Evolutionary conservation across 2,113 vertebrate species (phyloP), one percentile per base, ranked within the genome.

Genomic region (Poeciliopsis retropinna): DNA sequence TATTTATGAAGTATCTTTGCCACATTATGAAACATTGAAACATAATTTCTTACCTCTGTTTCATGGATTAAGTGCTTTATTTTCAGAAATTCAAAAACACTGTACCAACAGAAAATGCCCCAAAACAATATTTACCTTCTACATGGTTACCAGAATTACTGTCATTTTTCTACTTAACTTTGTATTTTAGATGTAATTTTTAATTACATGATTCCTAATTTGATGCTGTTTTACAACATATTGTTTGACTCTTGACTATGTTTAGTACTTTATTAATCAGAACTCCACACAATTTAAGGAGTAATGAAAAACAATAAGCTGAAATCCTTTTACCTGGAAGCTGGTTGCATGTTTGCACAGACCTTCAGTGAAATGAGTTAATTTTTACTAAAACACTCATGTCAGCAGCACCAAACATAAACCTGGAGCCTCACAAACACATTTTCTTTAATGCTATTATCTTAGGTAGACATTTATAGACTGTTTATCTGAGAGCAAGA

Each of bases 401-500:
- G 72, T 11, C 51, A 64, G 25, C 47, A 30, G 17, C 64, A 27
- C 37, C 62, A 13, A 75, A 75, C 62, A 65, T 73, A 28, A 83
- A 31, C 22, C 41, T 73, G 57, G 29, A 3, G 61, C 22, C 82
- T 66, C 63, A 19, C 64, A 57, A 28, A 69, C 67, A 82, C 73
- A 71, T 39, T 41, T 69, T 41, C 67, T 74, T 65, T 87, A 88
- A 89, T 89, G 85, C 66, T 79, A 83, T 90, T 87, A 85, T 79
- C 81, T 78, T 31, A 1, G 51, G 67, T 71, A 85, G 83, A 87
- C 85, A 75, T 88, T 93, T 87, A 88, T 90, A 84, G 82, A 80
- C 71, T 72, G 72, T 90, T 92, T 92, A 92, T 94, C 88, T 90
- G 88, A 87, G 87, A 80, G 88, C 81, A 75, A 81, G 83, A 86